Base-by-base conservation (phyloP, 2,888 invertebrate genomes). In the Dynastes hyllus region DNA sequence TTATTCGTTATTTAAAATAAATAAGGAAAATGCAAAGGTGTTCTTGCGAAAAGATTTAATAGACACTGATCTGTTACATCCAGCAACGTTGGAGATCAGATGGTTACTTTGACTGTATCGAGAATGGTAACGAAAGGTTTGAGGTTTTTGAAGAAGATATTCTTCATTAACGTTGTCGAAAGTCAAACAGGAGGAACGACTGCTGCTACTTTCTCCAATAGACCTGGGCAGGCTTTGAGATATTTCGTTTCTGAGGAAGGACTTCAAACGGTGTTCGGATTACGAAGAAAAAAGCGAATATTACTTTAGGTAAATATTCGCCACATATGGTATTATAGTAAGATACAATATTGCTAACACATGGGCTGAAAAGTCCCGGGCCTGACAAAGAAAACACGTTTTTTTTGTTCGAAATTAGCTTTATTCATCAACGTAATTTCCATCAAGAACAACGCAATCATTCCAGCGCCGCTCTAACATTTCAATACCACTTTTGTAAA, bases 81-180 rank as follows among this genome's bases (percentile, higher is more conserved):
- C 96, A 0, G 92, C 94, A 50, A 96, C 96, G 1, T 89, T 97
- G 53, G 95, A 96, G 70, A 92, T 97, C 22, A 94, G 95, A 90
- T 97, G 80, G 94, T 96, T 0, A 97, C 97, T 0, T 91, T 97
- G 76, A 92, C 94, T 13, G 91, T 97, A 80, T 90, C 91, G 22
- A 89, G 90, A 63, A 90, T 91, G 80, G 88, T 89, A 1, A 70
- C 80, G 1, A 81, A 88, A 85, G 85, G 90, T 83, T 84, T 89
- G 53, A 91, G 92, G 83, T 97, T 97, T 90, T 89, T 94, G 16
- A 93, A 94, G 82, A 92, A 92, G 73, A 92, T 93, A 80, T 97
- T 94, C 89, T 88, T 92, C 73, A 93, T 94, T 79, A 92, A 91
- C 37, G 93, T 95, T 27, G 91, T 94, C 45, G 97, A 97, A 90